Base-by-base conservation (phyloP, 2,888 invertebrate genomes). In the Crossocerus cetratus region DNA sequence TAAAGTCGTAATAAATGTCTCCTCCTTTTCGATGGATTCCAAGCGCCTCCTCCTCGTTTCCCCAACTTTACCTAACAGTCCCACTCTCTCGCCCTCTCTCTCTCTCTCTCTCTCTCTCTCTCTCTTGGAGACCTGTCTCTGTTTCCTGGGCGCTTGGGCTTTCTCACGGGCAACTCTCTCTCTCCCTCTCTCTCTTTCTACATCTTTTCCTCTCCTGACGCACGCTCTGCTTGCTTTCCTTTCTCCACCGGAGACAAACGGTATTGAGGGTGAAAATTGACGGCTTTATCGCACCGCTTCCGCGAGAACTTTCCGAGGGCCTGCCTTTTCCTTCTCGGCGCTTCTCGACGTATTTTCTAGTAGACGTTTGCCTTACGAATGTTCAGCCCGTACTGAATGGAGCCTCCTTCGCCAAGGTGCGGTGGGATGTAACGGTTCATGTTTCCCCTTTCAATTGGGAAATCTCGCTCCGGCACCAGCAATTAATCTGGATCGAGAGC, bases 1-100 rank as follows among this genome's bases (percentile, higher is more conserved):
- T 87, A 86, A 87, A 88, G 88, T 87, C 88, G 88, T 86, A 90
- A 90, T 90, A 89, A 90, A 90, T 88, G 89, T 88, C 88, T 84
- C 81, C 80, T 80, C 77, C 80, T 83, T 86, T 87, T 84, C 87
- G 86, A 86, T 84, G 82, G 80, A 72, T 44, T 68, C 69, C 74
- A 78, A 74, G 76, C 76, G 65, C 74, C 74, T 69, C 76, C 67
- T 68, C 74, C 44, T 65, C 64, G 59, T 23, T 65, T 57, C 61
- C 22, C 69, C 54, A 16, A 16, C 49, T 49, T 49, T 13, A 32
- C 49, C n/a, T 16, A 49, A 11, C n/a, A 49, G 14, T 16, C 8
- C 32, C 32, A 32, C 5, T 32, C 59, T 63, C 59, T 66, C n/a
- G 61, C 65, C 54, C 69, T 55, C 55, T 55, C 22, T 56, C 22